Percentiles rank a stretch among this genome's conserved stretches.
Conservation (phyloP, 2,797 vertebrate genomes). For the Coregonus suidteri region DNA sequence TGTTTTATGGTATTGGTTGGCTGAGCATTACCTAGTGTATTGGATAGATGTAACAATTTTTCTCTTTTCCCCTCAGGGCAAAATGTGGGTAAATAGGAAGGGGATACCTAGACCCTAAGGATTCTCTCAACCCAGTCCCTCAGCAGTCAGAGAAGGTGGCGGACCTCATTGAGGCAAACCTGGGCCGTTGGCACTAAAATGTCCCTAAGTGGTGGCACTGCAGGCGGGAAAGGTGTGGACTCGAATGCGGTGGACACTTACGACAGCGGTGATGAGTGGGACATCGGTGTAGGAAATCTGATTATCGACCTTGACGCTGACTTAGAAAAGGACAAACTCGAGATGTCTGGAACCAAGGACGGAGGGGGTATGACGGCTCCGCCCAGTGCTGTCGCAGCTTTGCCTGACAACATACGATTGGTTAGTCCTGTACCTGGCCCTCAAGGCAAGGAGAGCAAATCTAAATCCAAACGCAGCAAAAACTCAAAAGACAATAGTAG, state of each 20-base stretch:
- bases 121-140: slow-evolving; percentile 73
- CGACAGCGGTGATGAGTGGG: slow-evolving; percentile 99
- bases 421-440: slow-evolving; percentile 96
- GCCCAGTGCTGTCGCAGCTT: slow-evolving; percentile 91
- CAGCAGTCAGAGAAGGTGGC: slow-evolving; percentile 79
- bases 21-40: not conserved
- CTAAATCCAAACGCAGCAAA: slow-evolving; percentile 98
- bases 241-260: slow-evolving; percentile 99
- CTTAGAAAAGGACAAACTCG: slow-evolving; percentile 99
- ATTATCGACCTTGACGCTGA: slow-evolving; percentile 99
- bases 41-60: slow-evolving; percentile 38
- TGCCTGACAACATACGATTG: slow-evolving; percentile 98
- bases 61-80: slow-evolving; percentile 61
- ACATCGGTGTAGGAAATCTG: slow-evolving; percentile 99
- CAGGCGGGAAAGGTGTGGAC: slow-evolving; percentile 99
- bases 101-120: slow-evolving; percentile 79
- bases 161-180: slow-evolving; percentile 80
- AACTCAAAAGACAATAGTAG: slow-evolving; percentile 94
- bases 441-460: slow-evolving; percentile 98
- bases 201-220: slow-evolving; percentile 99
- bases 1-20: slow-evolving; percentile 11
- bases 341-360: slow-evolving; percentile 99
- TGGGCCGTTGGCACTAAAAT: slow-evolving; percentile 99
- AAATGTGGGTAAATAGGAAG: slow-evolving; percentile 82
- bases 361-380: slow-evolving; percentile 86